Conservation (phyloP, 2,113 vertebrate species). For the Oryzias curvinotus region DNA sequence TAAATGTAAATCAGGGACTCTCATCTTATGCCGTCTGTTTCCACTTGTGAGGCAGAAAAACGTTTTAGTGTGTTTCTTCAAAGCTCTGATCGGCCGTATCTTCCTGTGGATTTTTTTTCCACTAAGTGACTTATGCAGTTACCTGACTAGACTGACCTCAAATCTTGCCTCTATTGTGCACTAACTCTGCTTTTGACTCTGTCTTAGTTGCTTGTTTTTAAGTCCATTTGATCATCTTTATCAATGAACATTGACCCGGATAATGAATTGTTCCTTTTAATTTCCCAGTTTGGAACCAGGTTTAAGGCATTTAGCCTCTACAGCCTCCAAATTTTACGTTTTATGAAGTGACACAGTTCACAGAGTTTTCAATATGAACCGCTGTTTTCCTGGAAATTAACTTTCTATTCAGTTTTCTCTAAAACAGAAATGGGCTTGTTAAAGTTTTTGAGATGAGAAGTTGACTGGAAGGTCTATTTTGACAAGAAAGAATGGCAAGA, state of each 20-base stretch:
- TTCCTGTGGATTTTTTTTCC: too few relatives aligned
- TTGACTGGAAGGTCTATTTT: constrained; percentile 19
- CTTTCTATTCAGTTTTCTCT: neutral
- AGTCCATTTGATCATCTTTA: constrained; percentile 14
- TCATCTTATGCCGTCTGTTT: too few relatives aligned
- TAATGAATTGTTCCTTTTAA: too few relatives aligned
- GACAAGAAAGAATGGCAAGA: constrained; percentile 5
- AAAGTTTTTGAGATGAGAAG: constrained; percentile 3
- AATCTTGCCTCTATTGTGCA: too few relatives aligned
- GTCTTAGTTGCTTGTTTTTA: constrained; percentile 23
- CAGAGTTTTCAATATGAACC: neutral
- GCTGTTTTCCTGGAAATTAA: constrained; percentile 5
- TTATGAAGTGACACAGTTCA: neutral
- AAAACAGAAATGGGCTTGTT: neutral
- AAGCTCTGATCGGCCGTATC: too few relatives aligned
- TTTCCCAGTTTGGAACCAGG: too few relatives aligned
- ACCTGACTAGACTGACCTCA: too few relatives aligned
- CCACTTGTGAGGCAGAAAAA: too few relatives aligned
- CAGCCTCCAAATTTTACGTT: neutral
- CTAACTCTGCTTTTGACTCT: constrained; percentile 7
- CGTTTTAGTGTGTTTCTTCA: too few relatives aligned
- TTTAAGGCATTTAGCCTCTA: constrained; percentile 5
- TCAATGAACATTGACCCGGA: neutral
- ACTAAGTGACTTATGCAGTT: too few relatives aligned
- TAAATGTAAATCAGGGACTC: too few relatives aligned